Evolutionary conservation across 2,888 invertebrate species (phyloP).

Genomic region (Melieria omissa): DNA sequence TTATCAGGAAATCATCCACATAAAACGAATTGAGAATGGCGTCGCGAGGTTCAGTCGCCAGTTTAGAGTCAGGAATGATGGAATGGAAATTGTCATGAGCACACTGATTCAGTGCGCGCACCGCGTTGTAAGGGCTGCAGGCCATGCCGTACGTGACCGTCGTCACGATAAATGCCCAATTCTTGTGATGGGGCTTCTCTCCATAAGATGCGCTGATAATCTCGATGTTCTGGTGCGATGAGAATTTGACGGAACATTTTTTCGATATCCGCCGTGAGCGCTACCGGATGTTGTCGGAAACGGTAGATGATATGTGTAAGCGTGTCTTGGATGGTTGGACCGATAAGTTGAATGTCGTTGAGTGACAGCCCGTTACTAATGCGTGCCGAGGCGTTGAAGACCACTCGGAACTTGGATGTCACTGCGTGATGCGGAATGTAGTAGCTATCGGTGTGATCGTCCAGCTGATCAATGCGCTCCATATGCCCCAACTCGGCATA

Average conservation of each 20-base stretch:
- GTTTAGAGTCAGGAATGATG: no score
- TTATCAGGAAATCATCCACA: slow-evolving; percentile 3
- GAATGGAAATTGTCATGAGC: no score
- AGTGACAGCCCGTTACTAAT: slow-evolving; percentile 23
- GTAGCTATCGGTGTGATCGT: slow-evolving; percentile 21
- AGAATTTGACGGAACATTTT: slow-evolving; percentile 33
- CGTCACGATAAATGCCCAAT: slow-evolving; percentile 5
- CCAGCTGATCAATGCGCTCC: slow-evolving; percentile 24
- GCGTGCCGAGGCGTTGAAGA: slow-evolving; percentile 29
- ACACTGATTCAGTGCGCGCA: no score
- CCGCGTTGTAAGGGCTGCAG: no score
- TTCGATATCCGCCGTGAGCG: slow-evolving; percentile 27
- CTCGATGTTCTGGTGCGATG: slow-evolving; percentile 10
- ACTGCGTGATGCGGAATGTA: slow-evolving; percentile 32
- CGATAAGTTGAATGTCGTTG: slow-evolving; percentile 27
- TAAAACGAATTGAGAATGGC: slow-evolving; percentile 1
- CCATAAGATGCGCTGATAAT: background rate
- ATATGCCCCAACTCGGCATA: slow-evolving; percentile 27
- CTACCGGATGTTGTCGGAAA: slow-evolving; percentile 15
- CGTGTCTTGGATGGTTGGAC: slow-evolving; percentile 22
- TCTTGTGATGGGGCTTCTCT: slow-evolving; percentile 17
- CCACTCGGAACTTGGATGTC: slow-evolving; percentile 22
- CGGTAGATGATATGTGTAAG: slow-evolving; percentile 25
- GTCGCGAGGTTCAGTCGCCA: background rate
- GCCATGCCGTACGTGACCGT: slow-evolving; percentile 16